Evolutionary conservation across 2,888 invertebrate species (phyloP), one percentile per base, ranked within the genome.

Genomic region (Zeuzera pyrina): DNA sequence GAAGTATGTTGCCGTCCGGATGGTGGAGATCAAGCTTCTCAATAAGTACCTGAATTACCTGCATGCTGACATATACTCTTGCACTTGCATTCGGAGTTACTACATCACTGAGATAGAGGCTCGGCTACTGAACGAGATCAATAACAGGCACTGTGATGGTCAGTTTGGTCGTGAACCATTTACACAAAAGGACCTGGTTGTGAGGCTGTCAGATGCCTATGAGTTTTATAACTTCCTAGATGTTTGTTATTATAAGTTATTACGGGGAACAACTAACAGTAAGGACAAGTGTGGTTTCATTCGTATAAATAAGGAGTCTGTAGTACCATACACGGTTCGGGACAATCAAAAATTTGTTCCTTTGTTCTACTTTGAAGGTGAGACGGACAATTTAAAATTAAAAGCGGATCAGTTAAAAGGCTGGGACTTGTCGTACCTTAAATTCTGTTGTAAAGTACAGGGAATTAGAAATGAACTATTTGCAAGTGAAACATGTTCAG

Each of bases 371-470:
- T 84, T 84, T 56, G 93, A 93, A 71, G 95, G 95, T 46, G 94
- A 94, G 79, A 95, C 94, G n/a, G 95, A 95, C 67, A 94, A 93
- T 78, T 84, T 95, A 16, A 93, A 93, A 64, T 87, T 91, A 40
- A 93, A 94, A 62, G 93, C 95, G 2, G 92, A 94, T 56, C 91
- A 93, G 66, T 74, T 95, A 21, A 92, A 93, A 58, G 94, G 94
- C 38, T 96, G 95, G 96, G 95, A 95, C 73, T 77, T 95, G 45
- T 93, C 95, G 0, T 96, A 96, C 70, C 84, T 96, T 43, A 95
- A 95, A 73, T 95, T 96, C 70, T 95, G 95, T 76, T 95, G 95
- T 74, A 95, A 95, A 78, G 95, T 96, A 44, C 95, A 95, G 74
- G 95, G 95, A 31, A 95, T 95, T 49, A 85, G 95, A 43, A 95